Base-by-base conservation (phyloP, 2,888 invertebrate species). In the Brenthis ino region DNA sequence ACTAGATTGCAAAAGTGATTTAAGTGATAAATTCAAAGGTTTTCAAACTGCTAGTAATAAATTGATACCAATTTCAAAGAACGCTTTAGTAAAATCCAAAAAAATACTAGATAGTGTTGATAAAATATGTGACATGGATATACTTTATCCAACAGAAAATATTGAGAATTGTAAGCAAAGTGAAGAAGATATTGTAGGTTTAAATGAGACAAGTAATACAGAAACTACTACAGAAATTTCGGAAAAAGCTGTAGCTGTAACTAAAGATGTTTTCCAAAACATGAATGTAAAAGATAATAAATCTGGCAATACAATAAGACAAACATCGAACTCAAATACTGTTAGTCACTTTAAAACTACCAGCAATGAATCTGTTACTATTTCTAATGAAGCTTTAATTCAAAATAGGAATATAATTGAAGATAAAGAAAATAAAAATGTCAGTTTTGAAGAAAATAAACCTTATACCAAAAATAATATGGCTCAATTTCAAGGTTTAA, bases 21-120 rank as follows among this genome's bases (percentile, higher is more conserved):
- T 70, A 55, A 58, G 47, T 5, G 20, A 57, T 28, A 54, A 53
- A 43, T 63, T 16, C 20, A 54, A 12, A 8, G 73, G 74, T 3
- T 76, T 78, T 75, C 67, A 79, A 69, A 84, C 86, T 14, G 85
- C 82, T 8, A 82, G 76, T 68, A 81, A 82, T 54, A 82, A 83
- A 75, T 63, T 74, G 33, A 77, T 82, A 3, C 68, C 64, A 28
- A 76, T 87, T 57, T 81, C 85, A 5, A 77, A 82, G 64, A 74
- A 78, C 56, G 76, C 77, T 53, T 51, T 78, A 55, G 54, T 57
- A n/a, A 81, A 77, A 74, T 79, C 75, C 16, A 82, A 79, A 75
- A 67, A 73, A 13, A 57, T 86, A 2, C 82, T 84, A 74, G 75
- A 82, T 68, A 78, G 85, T 73, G 71, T 85, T n/a, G 67, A 24